These are phyloP conservation scores for Dolichotis patagonum DNA, from an alignment of 2,113 vertebrate species.

Conservation along the genomic window DNA sequence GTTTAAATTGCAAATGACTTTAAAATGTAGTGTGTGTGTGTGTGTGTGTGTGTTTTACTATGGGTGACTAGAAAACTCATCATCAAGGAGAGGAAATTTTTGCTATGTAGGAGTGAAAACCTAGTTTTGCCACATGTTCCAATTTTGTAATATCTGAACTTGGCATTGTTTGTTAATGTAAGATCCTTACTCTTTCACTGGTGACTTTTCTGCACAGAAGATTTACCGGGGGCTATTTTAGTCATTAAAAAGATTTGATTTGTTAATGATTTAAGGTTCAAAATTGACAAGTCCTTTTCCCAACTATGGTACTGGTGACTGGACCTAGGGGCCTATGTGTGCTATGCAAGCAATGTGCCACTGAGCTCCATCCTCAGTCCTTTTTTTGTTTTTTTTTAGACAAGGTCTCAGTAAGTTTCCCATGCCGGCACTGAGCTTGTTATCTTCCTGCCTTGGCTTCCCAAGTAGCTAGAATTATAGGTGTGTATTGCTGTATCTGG, in stretches of 20 bases:
- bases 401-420: not conserved
- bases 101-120: not conserved
- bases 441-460: not conserved
- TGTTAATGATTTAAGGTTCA: conserved; percentile 15
- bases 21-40: not conserved
- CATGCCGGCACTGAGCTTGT: not conserved
- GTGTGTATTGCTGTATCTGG: not conserved
- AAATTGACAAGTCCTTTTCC: not conserved
- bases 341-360: not conserved
- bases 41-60: not conserved
- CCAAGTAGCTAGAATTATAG: not conserved
- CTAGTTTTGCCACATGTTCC: not conserved
- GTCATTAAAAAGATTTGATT: conserved; percentile 38
- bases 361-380: not conserved
- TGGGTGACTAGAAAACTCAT: not conserved
- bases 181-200: not conserved
- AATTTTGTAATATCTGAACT: not conserved
- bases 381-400: not conserved
- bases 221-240: not conserved
- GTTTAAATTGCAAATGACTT: conserved; percentile 7
- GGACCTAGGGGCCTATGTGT: not conserved
- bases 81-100: not conserved
- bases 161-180: not conserved
- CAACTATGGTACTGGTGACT: not conserved
- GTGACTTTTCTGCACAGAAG: conserved; percentile 6